phyloP scores from a whole-genome alignment of 1,140 invertebrate species.

The Stratiolaelaps scimitus region DNA sequence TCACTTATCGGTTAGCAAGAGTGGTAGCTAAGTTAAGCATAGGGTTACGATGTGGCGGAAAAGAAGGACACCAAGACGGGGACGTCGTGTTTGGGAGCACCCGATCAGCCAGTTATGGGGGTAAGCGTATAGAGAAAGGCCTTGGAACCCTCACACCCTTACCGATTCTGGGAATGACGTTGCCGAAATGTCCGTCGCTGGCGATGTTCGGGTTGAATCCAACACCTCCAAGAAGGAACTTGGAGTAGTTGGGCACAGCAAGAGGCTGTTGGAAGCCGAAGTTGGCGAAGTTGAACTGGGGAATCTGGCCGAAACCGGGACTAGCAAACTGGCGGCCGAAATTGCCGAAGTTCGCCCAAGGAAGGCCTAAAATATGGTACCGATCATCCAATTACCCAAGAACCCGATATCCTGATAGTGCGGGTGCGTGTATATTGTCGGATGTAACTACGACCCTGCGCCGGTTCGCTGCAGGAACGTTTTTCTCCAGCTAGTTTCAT shows the following conservation, averaged over 20 bases:
- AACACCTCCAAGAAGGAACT: constrained; percentile 17
- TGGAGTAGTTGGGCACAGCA: constrained; percentile 13
- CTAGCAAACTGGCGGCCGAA: neutral
- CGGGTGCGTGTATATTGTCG: too few species aligned
- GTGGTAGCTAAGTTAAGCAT: too few species aligned
- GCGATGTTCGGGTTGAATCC: constrained; percentile 24
- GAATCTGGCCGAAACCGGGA: constrained; percentile 9
- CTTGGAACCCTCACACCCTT: constrained; percentile 8
- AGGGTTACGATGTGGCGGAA: too few species aligned
- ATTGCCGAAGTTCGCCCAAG: constrained; percentile 24
- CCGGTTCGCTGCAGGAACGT: too few species aligned
- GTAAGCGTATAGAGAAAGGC: too few species aligned
- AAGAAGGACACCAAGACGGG: too few species aligned
- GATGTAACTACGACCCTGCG: too few species aligned
- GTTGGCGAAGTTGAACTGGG: neutral
- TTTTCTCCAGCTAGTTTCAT: too few species aligned
- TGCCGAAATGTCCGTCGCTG: constrained; percentile 25
- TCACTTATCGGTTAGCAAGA: too few species aligned
- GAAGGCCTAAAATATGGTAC: constrained; percentile 15
- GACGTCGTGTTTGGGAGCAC: too few species aligned
- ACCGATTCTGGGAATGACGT: constrained; percentile 15
- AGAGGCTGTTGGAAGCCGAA: constrained; percentile 19
- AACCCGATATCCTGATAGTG: too few species aligned
- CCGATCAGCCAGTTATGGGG: too few species aligned
- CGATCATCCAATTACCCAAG: neutral